phyloP scores from a whole-genome alignment of 2,888 invertebrate genomes.

The Apodemia zela region DNA sequence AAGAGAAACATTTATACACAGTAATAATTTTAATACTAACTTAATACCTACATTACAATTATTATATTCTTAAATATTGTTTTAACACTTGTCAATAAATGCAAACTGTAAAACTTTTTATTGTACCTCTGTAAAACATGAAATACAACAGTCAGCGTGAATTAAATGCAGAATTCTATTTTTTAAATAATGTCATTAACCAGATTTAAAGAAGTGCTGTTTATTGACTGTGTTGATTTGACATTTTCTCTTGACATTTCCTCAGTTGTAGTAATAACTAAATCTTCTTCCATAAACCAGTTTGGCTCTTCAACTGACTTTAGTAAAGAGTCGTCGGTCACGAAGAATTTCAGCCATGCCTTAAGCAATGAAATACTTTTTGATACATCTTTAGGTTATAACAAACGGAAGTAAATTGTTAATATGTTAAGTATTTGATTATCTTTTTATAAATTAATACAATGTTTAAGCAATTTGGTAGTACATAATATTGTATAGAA shows the following conservation, averaged over 20 bases:
- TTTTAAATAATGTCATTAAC: constrained; percentile 74
- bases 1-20: background rate
- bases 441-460: background rate
- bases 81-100: background rate
- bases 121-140: constrained; percentile 17
- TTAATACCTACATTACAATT: background rate
- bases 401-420: background rate
- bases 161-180: constrained; percentile 30
- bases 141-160: constrained; percentile 3
- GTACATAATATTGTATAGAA: background rate
- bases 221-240: constrained; percentile 56
- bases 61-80: background rate
- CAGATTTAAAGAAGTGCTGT: constrained; percentile 67
- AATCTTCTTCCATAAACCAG: constrained; percentile 67
- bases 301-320: constrained; percentile 72
- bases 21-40: background rate
- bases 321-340: constrained; percentile 74
- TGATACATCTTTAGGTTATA: constrained; percentile 16
- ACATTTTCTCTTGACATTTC: constrained; percentile 56
- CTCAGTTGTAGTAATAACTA: constrained; percentile 57
- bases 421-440: background rate
- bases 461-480: background rate
- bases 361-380: constrained; percentile 67
- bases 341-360: constrained; percentile 81
- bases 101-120: background rate